phyloP scores from a whole-genome alignment of 2,113 vertebrate genomes.

The Pterocles orientalis region DNA sequence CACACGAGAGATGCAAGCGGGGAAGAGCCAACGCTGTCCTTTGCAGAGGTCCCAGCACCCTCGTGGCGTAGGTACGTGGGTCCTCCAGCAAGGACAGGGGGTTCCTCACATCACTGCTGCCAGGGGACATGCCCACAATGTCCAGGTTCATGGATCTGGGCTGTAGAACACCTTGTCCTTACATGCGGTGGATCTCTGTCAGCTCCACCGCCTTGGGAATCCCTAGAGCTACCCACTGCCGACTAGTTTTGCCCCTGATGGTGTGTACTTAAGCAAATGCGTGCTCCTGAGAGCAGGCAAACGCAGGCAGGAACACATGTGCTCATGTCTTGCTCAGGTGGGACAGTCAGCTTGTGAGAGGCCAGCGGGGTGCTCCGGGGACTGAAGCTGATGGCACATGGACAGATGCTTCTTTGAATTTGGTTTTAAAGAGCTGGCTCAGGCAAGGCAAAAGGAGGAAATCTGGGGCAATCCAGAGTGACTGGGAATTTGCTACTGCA shows the following conservation, averaged over 20 bases:
- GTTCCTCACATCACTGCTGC: neutral
- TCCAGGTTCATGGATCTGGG: neutral
- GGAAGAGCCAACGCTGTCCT: rapidly evolving
- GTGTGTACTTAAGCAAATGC: neutral
- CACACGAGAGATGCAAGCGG: rapidly evolving
- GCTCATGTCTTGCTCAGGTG: neutral
- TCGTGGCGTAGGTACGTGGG: rapidly evolving
- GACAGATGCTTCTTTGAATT: neutral
- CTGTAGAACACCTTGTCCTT: neutral
- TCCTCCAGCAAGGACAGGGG: neutral
- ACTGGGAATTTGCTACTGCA: neutral
- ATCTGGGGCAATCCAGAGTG: neutral
- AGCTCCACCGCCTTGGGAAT: neutral
- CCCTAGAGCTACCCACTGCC: neutral
- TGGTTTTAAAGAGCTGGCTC: neutral
- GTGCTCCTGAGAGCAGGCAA: neutral
- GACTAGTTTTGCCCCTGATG: neutral
- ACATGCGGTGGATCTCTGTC: neutral
- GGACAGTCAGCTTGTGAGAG: neutral
- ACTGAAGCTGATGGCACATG: neutral
- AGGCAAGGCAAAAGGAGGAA: neutral
- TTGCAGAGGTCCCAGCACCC: neutral
- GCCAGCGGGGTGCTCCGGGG: neutral
- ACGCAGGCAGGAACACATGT: neutral
- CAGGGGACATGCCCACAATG: neutral